Percentiles rank a stretch among this genome's conserved stretches.
Evolutionary conservation across 2,113 vertebrate species (phyloP).

Genomic region (Cyanistes caeruleus): DNA sequence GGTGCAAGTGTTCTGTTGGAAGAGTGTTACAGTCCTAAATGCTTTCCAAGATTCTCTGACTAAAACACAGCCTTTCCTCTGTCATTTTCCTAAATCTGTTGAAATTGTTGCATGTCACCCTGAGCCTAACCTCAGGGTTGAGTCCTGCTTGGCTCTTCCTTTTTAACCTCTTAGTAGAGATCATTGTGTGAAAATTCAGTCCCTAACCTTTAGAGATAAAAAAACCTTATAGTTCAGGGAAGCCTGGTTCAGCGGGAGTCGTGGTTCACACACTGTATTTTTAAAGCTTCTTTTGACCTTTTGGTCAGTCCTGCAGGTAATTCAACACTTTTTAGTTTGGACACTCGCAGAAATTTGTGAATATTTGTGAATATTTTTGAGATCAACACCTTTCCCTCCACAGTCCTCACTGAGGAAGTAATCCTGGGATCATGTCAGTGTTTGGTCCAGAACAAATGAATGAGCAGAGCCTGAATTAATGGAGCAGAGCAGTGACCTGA

Average conservation of each 20-base stretch:
- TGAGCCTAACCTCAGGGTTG: not conserved
- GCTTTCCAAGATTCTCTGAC: not conserved
- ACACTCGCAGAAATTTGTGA: not conserved
- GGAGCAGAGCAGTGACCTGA: not conserved
- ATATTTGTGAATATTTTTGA: not conserved
- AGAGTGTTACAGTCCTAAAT: accelerated
- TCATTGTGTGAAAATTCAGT: not conserved
- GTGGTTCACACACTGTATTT: not conserved
- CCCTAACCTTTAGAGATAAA: not conserved
- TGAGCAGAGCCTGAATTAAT: not conserved
- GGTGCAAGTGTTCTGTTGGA: not conserved
- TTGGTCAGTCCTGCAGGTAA: not conserved
- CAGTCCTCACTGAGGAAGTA: not conserved
- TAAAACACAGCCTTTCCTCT: not conserved
- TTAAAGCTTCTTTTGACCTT: not conserved
- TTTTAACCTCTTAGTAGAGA: not conserved
- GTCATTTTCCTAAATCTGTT: not conserved
- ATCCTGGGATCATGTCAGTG: not conserved
- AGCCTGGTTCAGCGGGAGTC: not conserved
- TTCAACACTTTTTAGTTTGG: not conserved
- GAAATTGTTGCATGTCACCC: not conserved
- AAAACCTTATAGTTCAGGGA: not conserved
- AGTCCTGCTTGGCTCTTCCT: not conserved
- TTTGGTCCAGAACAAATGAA: not conserved
- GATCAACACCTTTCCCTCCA: not conserved